Percentiles rank a stretch among this genome's conserved stretches.
Conservation (phyloP, 2,797 vertebrate genomes). For the Crocidura indochinensis region DNA sequence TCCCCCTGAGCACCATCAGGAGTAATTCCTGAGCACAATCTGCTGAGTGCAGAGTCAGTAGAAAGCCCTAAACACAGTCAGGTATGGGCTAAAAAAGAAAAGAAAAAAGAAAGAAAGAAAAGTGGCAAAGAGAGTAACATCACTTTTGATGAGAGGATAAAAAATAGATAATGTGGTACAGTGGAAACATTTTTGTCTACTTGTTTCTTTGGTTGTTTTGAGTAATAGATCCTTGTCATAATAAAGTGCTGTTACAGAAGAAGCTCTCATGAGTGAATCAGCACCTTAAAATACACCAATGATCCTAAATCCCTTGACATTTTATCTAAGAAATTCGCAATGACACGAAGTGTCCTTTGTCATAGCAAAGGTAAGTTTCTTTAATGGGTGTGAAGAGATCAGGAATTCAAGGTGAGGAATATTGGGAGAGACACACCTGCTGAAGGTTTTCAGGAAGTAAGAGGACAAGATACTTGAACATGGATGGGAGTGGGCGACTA, state of each 20-base stretch:
- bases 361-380: background rate
- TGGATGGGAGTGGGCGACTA: background rate
- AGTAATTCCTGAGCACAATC: too few species aligned
- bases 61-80: too few species aligned
- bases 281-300: background rate
- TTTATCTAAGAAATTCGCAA: background rate
- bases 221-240: background rate
- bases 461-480: background rate
- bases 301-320: background rate
- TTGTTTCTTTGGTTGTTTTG: slow-evolving; percentile 12
- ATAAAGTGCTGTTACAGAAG: background rate
- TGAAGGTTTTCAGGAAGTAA: background rate
- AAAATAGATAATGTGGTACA: background rate
- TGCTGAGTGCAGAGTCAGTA: too few species aligned
- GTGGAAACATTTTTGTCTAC: background rate
- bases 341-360: background rate
- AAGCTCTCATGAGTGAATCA: background rate
- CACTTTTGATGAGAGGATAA: background rate
- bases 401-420: background rate
- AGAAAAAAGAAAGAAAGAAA: too few species aligned
- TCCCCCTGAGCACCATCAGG: too few species aligned
- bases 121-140: background rate
- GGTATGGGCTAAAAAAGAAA: too few species aligned
- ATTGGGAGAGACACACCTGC: background rate
- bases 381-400: background rate